A percentile compares a stretch with the other conserved stretches of the same genome.
Conservation (phyloP, 2,888 invertebrate species). For the Megaustenia siamemsis region DNA sequence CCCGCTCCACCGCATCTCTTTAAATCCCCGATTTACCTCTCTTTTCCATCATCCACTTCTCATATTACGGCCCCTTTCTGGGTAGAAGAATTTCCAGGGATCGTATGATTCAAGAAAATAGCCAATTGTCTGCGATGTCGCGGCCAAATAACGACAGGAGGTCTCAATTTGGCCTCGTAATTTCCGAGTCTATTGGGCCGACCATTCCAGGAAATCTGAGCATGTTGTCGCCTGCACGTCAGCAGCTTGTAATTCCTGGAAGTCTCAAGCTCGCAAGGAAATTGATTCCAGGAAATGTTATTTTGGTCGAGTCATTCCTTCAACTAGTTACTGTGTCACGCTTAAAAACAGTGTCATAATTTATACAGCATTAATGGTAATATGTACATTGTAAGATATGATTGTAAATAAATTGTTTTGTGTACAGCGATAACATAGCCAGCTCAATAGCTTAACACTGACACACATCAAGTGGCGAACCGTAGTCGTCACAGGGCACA, state of each 20-base stretch:
- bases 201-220: slow-evolving; percentile 13
- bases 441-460: no score
- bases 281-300: slow-evolving; percentile 35
- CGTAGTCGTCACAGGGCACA: no score
- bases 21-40: no score
- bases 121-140: slow-evolving; percentile 22
- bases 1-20: no score
- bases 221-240: slow-evolving; percentile 23
- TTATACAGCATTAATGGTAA: no score
- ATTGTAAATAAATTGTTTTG: no score
- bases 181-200: neutral
- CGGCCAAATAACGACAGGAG: slow-evolving; percentile 10
- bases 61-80: no score
- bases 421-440: no score
- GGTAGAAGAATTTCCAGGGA: neutral
- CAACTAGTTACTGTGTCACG: slow-evolving; percentile 14
- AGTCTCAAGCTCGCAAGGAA: neutral
- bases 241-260: neutral
- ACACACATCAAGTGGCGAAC: no score
- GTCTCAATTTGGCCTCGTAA: neutral
- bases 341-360: neutral
- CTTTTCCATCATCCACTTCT: no score
- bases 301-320: neutral
- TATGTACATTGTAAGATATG: no score
- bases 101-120: neutral